phyloP scores from a whole-genome alignment of 92 coral and sea anemone species.

The Zoanthus gigantus region DNA sequence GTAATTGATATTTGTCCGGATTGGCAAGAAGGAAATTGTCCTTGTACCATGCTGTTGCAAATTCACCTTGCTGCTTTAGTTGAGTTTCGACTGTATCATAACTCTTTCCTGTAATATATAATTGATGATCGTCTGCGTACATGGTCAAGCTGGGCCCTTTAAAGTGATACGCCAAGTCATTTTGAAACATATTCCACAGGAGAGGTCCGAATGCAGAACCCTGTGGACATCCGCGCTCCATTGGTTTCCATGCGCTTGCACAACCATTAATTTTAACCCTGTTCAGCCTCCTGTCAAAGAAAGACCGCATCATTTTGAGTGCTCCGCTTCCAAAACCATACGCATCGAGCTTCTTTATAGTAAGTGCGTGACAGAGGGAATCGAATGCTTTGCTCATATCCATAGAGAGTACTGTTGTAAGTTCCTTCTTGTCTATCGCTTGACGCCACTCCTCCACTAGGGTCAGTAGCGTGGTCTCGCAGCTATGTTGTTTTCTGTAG shows the following conservation, averaged over 20 bases:
- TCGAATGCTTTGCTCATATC: conserved; percentile 62
- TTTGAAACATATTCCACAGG: background rate
- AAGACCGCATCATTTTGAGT: background rate
- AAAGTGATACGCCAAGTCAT: background rate
- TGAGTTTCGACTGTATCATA: background rate
- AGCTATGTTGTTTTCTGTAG: conserved; percentile 55
- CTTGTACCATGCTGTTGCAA: background rate
- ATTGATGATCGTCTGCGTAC: conserved; percentile 38
- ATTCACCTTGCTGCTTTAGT: background rate
- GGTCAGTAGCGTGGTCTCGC: conserved; percentile 50
- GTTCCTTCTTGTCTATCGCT: conserved; percentile 48
- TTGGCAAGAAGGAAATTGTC: conserved; percentile 11
- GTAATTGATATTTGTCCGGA: conserved; percentile 6
- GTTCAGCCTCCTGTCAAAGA: background rate
- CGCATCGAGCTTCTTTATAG: conserved; percentile 47
- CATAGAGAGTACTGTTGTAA: conserved; percentile 58
- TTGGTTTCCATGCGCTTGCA: conserved; percentile 14
- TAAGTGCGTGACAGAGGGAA: conserved; percentile 47
- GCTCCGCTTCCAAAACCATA: conserved; percentile 37
- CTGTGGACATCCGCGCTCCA: conserved; percentile 16
- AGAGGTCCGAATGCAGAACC: conserved; percentile 4
- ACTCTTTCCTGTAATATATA: conserved; percentile 25
- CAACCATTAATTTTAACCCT: background rate
- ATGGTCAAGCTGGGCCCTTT: background rate
- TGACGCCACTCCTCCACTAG: conserved; percentile 65